Evolutionary conservation across 2,888 invertebrate genomes (phyloP), one percentile per base, ranked within the genome.

Genomic region (Timema cristinae): DNA sequence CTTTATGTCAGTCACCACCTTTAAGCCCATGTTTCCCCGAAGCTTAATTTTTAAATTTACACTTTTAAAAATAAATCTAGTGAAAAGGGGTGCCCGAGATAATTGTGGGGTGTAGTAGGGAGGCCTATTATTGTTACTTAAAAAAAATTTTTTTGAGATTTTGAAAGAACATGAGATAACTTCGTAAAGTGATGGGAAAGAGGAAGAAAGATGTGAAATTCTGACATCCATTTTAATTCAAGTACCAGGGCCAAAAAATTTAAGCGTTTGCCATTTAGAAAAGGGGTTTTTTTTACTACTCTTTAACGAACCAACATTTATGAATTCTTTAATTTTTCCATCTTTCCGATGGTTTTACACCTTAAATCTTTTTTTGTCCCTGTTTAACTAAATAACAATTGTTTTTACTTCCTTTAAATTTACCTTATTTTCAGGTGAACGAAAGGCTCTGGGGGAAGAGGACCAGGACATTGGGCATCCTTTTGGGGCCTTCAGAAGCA

Each of bases 31-130:
- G 16, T n/a, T n/a, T 16, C 48, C 61, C 61, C 2, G 16, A 61
- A 15, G 13, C 16, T 32, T n/a, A n/a, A n/a, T 4, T 15, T 5
- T 16, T 16, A 61, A 61, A 61, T 5, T n/a, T n/a, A n/a, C 15
- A 16, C 56, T 52, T 54, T 8, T 68, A n/a, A 1, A 7, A 52
- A 52, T 16, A 68, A 59, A 68, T 68, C 52, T 16, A 52, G 48
- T n/a, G n/a, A n/a, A n/a, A 6, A 68, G 16, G 48, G 15, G 61
- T 5, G 6, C 16, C 32, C 5, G 61, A 32, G 61, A 5, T 0
- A 32, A 32, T 32, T 16, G 61, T 7, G n/a, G 61, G 61, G 5
- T 61, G 61, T 32, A 61, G 16, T 7, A 61, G 16, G 32, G 16
- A 10, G 61, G 61, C 16, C 13, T 61, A n/a, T n/a, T 32, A 61